These are phyloP conservation scores for Nemotelus nigrinus DNA, from an alignment of 2,888 invertebrate species.

Conservation along the genomic window DNA sequence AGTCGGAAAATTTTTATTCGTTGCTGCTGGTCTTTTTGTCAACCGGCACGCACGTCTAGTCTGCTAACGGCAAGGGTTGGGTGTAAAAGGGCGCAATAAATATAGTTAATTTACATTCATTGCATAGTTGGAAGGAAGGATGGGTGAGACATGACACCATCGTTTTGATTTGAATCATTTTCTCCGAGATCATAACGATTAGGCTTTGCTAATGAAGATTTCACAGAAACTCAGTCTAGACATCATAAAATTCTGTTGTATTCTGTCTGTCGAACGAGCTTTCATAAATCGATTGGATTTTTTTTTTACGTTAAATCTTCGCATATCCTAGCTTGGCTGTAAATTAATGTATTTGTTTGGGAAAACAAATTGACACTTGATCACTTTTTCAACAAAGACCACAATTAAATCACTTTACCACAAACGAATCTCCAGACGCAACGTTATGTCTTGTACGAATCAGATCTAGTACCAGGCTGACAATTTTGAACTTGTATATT, in stretches of 20 bases:
- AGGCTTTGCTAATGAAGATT: background rate
- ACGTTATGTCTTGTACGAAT: background rate
- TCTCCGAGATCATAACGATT: background rate
- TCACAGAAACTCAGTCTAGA: background rate
- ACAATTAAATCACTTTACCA: background rate
- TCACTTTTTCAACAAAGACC: too few species aligned
- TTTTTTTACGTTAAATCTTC: background rate
- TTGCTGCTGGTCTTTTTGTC: background rate
- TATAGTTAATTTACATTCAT: conserved; percentile 8
- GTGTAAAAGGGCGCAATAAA: conserved; percentile 6
- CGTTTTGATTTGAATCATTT: background rate
- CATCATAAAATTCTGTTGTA: background rate
- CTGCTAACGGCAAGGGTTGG: background rate
- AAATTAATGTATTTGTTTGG: too few species aligned
- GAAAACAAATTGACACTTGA: too few species aligned
- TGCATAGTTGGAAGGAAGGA: background rate
- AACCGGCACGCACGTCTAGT: conserved; percentile 31
- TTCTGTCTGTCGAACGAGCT: background rate
- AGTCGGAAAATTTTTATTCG: background rate
- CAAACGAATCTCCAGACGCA: conserved; percentile 2
- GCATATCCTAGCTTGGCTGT: too few species aligned
- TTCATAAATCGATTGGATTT: background rate
- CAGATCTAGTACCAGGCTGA: background rate
- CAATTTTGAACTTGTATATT: conserved; percentile 34
- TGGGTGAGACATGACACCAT: background rate